Conservation (phyloP, 2,113 vertebrate species). For the Anguilla rostrata region DNA sequence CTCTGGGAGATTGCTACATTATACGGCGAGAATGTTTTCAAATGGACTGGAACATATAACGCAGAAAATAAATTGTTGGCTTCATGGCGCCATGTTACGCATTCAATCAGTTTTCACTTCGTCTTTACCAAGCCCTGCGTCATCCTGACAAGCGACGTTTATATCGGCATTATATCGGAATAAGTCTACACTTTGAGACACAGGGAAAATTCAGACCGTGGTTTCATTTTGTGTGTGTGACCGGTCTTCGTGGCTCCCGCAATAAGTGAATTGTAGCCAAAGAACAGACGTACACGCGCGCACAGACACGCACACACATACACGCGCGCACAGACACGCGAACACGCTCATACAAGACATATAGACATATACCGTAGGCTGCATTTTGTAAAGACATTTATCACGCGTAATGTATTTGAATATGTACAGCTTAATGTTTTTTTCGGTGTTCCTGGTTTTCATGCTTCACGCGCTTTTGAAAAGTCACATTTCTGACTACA, state of each 20-base stretch:
- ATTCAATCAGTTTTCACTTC: constrained; percentile 68
- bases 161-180: constrained; percentile 41
- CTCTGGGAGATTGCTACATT: constrained; percentile 69
- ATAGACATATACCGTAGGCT: not conserved
- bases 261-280: not conserved
- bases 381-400: not conserved
- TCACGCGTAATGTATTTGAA: not conserved
- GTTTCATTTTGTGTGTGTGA: not conserved
- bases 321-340: too few species aligned
- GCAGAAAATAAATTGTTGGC: constrained; percentile 73
- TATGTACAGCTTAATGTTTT: too few species aligned
- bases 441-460: too few species aligned
- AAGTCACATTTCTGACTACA: too few species aligned
- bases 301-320: not conserved
- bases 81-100: constrained; percentile 67
- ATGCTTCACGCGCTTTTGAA: too few species aligned
- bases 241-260: not conserved
- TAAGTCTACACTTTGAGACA: not conserved
- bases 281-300: not conserved
- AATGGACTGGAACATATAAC: constrained; percentile 76
- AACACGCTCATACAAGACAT: not conserved
- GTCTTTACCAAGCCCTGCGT: constrained; percentile 64
- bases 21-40: constrained; percentile 71
- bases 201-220: not conserved
- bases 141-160: constrained; percentile 71